These are phyloP conservation scores for Polia nebulosa DNA, from an alignment of 2,888 invertebrate genomes.

Conservation along the genomic window DNA sequence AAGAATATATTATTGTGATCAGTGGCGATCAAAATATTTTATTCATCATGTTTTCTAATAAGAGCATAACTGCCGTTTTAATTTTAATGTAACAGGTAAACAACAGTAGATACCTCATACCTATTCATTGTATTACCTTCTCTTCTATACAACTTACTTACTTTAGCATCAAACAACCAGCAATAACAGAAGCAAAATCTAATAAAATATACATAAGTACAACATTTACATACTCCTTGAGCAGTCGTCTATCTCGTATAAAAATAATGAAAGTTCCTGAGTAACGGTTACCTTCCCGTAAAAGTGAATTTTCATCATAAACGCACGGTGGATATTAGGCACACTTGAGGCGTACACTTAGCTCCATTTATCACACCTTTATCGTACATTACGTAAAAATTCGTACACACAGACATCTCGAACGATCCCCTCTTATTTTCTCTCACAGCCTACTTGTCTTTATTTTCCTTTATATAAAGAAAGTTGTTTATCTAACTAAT, in stretches of 20 bases:
- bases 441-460: conserved; percentile 52
- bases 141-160: background rate
- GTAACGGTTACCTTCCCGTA: conserved; percentile 50
- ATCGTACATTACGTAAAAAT: conserved; percentile 66
- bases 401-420: conserved; percentile 50
- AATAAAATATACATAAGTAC: conserved; percentile 12
- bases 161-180: background rate
- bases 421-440: conserved; percentile 36
- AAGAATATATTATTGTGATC: too few species aligned
- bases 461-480: conserved; percentile 60
- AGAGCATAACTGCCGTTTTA: too few species aligned
- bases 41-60: too few species aligned
- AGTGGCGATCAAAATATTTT: too few species aligned
- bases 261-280: conserved; percentile 58
- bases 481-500: conserved; percentile 66
- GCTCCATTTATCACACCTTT: conserved; percentile 73
- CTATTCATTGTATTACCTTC: background rate
- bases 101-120: too few species aligned
- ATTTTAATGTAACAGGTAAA: too few species aligned
- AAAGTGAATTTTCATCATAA: conserved; percentile 62
- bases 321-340: conserved; percentile 67
- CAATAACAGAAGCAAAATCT: conserved; percentile 21
- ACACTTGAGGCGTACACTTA: conserved; percentile 60
- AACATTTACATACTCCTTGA: conserved; percentile 42
- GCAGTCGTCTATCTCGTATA: conserved; percentile 37